Conservation (phyloP, 2,113 vertebrate genomes). For the Cephalopterus ornatus region DNA sequence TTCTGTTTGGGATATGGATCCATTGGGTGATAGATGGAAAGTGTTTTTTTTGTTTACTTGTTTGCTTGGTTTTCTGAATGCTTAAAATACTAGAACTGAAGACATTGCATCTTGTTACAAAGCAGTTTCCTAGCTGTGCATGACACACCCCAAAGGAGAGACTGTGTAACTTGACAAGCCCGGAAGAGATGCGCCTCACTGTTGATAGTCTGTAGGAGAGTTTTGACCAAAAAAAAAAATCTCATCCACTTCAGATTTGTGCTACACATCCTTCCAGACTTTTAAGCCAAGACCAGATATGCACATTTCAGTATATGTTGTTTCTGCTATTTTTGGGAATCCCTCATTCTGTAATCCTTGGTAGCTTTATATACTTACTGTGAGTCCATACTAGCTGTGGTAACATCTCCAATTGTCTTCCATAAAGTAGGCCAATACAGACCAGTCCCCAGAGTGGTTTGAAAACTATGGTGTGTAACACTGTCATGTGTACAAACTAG, state of each 20-base stretch:
- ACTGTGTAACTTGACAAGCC: not conserved
- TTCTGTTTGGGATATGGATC: not conserved
- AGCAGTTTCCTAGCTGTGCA: not conserved
- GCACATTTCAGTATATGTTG: not conserved
- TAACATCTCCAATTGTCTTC: not conserved
- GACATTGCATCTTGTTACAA: not conserved
- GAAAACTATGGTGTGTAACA: not conserved
- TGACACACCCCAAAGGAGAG: not conserved
- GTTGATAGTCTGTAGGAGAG: not conserved
- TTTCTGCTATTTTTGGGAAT: not conserved
- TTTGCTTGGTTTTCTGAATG: not conserved
- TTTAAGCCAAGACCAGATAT: accelerated
- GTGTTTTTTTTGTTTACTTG: accelerated
- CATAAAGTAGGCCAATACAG: too few relatives aligned
- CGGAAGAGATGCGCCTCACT: not conserved
- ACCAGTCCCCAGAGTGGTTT: not conserved
- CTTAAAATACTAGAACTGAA: not conserved
- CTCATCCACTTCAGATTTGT: not conserved
- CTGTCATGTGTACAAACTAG: not conserved
- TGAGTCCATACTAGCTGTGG: not conserved
- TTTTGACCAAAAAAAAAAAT: not conserved
- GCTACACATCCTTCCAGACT: not conserved
- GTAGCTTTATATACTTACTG: not conserved
- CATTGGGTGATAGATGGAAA: not conserved
- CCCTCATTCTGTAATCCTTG: not conserved